phyloP scores from a whole-genome alignment of 2,888 invertebrate genomes.

The Drosophila sordidapex region DNA sequence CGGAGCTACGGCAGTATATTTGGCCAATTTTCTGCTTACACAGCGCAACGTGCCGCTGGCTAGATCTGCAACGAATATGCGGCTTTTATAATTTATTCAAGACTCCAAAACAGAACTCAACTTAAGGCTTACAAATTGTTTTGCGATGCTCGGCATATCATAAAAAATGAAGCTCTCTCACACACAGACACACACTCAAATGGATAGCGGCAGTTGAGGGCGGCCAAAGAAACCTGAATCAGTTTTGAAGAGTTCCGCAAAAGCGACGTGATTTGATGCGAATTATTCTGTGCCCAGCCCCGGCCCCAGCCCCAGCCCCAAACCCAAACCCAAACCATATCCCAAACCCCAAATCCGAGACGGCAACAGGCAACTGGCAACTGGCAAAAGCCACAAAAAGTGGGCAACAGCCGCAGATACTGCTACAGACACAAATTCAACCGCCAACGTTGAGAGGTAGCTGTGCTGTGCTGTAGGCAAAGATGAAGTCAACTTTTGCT shows the following conservation, averaged over 20 bases:
- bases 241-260: conserved; percentile 77
- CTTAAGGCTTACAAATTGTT: conserved; percentile 77
- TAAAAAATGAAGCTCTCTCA: conserved; percentile 38
- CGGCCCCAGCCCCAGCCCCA: conserved; percentile 6
- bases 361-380: conserved; percentile 43
- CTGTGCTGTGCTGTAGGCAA: background rate
- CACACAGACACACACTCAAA: conserved; percentile 24
- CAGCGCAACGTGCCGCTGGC: conserved; percentile 33
- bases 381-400: conserved; percentile 49
- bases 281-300: conserved; percentile 63
- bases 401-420: conserved; percentile 34
- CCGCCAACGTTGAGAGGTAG: conserved; percentile 8
- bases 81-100: conserved; percentile 75
- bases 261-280: conserved; percentile 73
- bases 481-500: conserved; percentile 35
- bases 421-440: conserved; percentile 30
- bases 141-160: conserved; percentile 70
- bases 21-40: conserved; percentile 52
- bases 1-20: conserved; percentile 10
- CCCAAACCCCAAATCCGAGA: conserved; percentile 12
- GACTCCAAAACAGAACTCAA: conserved; percentile 67
- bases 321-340: conserved; percentile 2
- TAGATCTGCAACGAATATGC: conserved; percentile 49
- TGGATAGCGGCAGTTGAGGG: conserved; percentile 35
- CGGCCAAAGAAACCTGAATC: conserved; percentile 60